Evolutionary conservation across 2,113 vertebrate species (phyloP), one percentile per base, ranked within the genome.

Genomic region (Myotis davidii): DNA sequence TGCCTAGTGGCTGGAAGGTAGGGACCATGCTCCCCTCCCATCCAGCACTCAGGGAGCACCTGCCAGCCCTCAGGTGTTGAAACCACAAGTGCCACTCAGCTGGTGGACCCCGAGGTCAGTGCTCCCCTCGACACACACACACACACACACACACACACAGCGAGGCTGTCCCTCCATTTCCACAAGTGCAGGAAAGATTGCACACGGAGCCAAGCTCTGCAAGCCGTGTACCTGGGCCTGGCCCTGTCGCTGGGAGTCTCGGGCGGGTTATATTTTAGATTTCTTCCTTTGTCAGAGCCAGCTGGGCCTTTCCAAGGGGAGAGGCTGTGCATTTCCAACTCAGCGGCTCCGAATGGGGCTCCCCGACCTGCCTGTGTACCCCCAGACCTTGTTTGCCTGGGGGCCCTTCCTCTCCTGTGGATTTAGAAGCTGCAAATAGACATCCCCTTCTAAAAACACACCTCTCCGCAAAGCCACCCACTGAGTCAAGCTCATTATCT

Each of bases 401-500:
- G 72, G 32, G 89, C 56, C 37, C 12, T 96, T 95, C 89, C 97
- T 97, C 88, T 89, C 72, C 91, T 95, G 39, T 48, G 94, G 91
- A 88, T 96, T 95, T 90, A 72, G 76, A 95, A 96, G 84, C 81
- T 97, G 86, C 74, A 98, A 93, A 97, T 97, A 98, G 93, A 95
- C 48, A 48, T 88, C 95, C 97, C 52, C 82, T 98, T 97, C 82
- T 93, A 98, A 98, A 61, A 98, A 95, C 85, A 96, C 42, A 97
- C 94, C 88, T 98, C 98, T 97, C 85, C 97, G 69, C 94, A 97
- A 95, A 98, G 96, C 93, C 96, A 98, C 89, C 95, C 74, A 90
- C 95, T 56, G 90, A 97, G 97, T 96, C 97, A 96, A 97, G 97
- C 85, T 98, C 87, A 96, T 98, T 98, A 97, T 97, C 90, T 95